Conservation (phyloP, 2,888 invertebrate genomes). For the Erebia ligea region DNA sequence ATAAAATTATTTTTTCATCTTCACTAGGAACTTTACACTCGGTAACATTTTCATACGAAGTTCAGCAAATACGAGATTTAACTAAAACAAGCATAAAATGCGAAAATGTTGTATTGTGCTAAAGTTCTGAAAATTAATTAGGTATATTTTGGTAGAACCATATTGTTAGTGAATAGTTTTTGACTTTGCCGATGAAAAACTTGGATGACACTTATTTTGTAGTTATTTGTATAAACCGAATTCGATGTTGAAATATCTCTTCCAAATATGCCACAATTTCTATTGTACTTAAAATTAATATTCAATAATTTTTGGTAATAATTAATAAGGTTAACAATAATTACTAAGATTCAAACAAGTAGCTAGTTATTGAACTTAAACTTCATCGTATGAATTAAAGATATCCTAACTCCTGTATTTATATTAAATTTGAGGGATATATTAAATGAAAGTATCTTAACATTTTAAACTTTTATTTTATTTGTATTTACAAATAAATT, state of each 20-base stretch:
- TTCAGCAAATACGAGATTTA: neutral
- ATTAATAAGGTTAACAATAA: slow-evolving; percentile 28
- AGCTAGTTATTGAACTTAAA: slow-evolving; percentile 32
- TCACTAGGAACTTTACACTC: neutral
- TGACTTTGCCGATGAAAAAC: slow-evolving; percentile 30
- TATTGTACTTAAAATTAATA: slow-evolving; percentile 55
- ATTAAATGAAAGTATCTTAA: slow-evolving; percentile 8
- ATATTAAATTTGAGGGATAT: slow-evolving; percentile 10
- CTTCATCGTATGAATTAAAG: slow-evolving; percentile 23
- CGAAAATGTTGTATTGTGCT: neutral
- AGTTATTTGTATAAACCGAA: slow-evolving; percentile 67
- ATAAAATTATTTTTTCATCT: neutral
- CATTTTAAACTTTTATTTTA: neutral
- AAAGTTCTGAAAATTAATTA: neutral
- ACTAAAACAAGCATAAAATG: neutral
- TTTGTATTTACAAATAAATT: neutral
- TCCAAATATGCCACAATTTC: slow-evolving; percentile 77
- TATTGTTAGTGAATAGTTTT: neutral
- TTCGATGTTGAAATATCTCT: slow-evolving; percentile 72
- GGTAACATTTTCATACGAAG: neutral
- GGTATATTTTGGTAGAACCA: neutral
- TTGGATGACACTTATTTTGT: slow-evolving; percentile 53
- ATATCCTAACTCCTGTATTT: slow-evolving; percentile 18
- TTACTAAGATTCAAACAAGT: slow-evolving; percentile 33
- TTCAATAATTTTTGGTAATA: slow-evolving; percentile 39